phyloP scores from a whole-genome alignment of 2,113 vertebrate genomes.

The Pitta sordida region DNA sequence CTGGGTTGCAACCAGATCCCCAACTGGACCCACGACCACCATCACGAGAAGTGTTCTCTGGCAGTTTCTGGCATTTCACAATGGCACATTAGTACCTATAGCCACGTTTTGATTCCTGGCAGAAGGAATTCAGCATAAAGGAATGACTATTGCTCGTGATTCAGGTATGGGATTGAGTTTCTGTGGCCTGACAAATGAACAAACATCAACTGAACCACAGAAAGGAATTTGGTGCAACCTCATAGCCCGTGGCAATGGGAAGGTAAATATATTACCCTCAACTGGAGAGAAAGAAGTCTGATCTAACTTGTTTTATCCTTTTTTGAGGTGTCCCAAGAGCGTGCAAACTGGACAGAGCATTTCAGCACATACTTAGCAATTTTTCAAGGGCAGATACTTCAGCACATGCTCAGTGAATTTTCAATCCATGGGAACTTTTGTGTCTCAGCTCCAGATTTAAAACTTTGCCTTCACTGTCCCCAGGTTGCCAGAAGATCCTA shows the following conservation, averaged over 20 bases:
- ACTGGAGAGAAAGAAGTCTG: background rate
- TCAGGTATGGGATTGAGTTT: background rate
- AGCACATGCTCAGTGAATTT: background rate
- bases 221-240: background rate
- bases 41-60: background rate
- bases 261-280: background rate
- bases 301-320: background rate
- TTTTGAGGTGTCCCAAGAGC: background rate
- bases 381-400: background rate
- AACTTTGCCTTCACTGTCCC: background rate
- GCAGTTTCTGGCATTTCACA: background rate
- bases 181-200: background rate
- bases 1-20: background rate
- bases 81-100: background rate
- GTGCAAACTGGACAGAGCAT: background rate
- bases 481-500: background rate
- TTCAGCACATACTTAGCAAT: background rate
- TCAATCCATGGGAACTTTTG: fast-evolving
- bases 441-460: background rate
- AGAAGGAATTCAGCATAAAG: background rate
- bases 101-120: background rate
- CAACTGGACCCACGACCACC: fast-evolving
- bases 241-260: background rate
- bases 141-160: background rate
- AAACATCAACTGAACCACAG: background rate